Base-by-base conservation (phyloP, 2,797 vertebrate species). In the Corythornis leucogaster region DNA sequence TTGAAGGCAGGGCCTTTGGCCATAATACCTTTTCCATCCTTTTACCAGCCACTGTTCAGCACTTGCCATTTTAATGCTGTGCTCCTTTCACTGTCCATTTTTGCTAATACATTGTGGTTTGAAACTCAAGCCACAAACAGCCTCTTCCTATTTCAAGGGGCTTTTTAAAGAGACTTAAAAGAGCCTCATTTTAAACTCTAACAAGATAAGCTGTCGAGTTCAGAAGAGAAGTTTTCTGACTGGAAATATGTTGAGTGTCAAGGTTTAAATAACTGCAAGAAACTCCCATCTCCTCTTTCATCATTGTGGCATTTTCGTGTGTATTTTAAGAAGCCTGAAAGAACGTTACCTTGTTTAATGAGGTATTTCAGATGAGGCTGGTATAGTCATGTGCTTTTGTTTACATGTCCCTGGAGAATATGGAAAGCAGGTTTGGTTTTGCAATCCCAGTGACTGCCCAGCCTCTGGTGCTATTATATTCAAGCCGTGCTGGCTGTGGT, bases 161-260 rank as follows among this genome's bases (percentile, higher is more conserved):
- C 6, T 91, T 48, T 92, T 54, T 91, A 46, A 75, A 85, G 75
- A 90, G 80, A 78, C 90, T 92, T 93, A 80, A 64, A 94, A 92
- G 88, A 92, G 43, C 76, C 88, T 93, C 66, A 80, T 93, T 96
- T 96, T 90, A 87, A 95, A 90, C 93, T 80, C 15, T 85, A 94
- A 92, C 92, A 89, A 94, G 94, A 90, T 93, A 94, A 90, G 61
- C 94, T 95, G 88, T 94, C 94, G 89, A 80, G 77, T 90, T 94
- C 64, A 80, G 95, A 78, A 77, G 80, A 80, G 90, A 86, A 91
- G 57, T 45, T 94, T 96, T 88, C 68, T 93, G 75, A 86, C 91
- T 88, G 74, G 86, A 89, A 91, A 80, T 89, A 78, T 45, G 81
- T 93, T 95, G 78, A 64, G 61, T 91, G 89, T 93, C 89, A 59